Percentiles rank a stretch among this genome's conserved stretches.
Conservation (phyloP, 2,888 invertebrate species). For the Rhaphigaster nebulosa region DNA sequence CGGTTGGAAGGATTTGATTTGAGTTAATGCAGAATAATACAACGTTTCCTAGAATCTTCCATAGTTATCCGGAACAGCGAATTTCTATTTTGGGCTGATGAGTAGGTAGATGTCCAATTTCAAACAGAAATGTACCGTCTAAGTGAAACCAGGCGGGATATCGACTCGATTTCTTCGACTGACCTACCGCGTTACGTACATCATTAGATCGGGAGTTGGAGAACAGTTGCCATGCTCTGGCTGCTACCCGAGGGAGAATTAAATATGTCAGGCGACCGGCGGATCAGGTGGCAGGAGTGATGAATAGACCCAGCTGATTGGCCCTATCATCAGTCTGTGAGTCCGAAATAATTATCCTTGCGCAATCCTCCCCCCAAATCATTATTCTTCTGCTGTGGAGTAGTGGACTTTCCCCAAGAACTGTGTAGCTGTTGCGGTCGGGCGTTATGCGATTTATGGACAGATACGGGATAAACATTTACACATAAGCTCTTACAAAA, state of each 20-base stretch:
- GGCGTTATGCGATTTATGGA: background rate
- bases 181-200: constrained; percentile 13
- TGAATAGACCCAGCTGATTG: constrained; percentile 38
- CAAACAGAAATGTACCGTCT: background rate
- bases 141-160: too few species aligned
- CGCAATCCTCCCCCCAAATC: background rate
- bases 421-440: background rate
- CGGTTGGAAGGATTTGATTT: background rate
- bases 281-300: constrained; percentile 32
- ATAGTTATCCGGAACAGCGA: background rate
- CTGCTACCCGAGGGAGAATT: background rate
- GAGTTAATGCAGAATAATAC: background rate
- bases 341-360: constrained; percentile 43
- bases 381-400: background rate
- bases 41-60: background rate
- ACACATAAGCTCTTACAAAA: background rate
- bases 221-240: background rate
- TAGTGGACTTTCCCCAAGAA: constrained; percentile 27
- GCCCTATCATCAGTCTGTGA: background rate
- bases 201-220: background rate
- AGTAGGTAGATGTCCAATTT: background rate
- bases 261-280: background rate
- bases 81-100: background rate
- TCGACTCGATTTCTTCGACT: background rate
- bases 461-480: background rate